Conservation (phyloP, 2,113 vertebrate species). For the Anolis carolinensis region DNA sequence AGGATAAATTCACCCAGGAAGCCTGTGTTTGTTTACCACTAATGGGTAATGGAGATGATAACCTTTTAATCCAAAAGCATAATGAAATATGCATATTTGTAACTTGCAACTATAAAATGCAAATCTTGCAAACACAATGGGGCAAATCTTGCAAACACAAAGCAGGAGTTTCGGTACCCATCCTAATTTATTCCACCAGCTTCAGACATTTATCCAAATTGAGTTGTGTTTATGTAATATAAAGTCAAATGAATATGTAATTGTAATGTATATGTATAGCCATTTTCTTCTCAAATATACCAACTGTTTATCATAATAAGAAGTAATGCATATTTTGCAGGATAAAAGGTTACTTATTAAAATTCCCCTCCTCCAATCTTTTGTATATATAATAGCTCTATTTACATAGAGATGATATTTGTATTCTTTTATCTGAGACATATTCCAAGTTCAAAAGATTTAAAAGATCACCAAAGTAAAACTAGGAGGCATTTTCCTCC, state of each 20-base stretch:
- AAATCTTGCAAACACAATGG: slow-evolving; percentile 72
- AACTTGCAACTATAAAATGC: slow-evolving; percentile 75
- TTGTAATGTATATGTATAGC: slow-evolving; percentile 76
- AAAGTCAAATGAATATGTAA: slow-evolving; percentile 77
- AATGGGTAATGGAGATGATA: slow-evolving; percentile 75
- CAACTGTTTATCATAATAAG: slow-evolving; percentile 77
- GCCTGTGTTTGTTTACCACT: slow-evolving; percentile 74
- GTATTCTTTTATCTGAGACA: slow-evolving; percentile 48
- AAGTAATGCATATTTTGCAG: slow-evolving; percentile 74
- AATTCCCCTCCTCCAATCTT: slow-evolving; percentile 62
- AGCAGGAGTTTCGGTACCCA: slow-evolving; percentile 61
- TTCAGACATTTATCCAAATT: slow-evolving; percentile 77
- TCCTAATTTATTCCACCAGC: slow-evolving; percentile 73
- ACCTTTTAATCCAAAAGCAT: slow-evolving; percentile 75
- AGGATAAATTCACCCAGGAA: slow-evolving; percentile 69
- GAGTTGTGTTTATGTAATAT: slow-evolving; percentile 73
- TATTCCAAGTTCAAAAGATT: slow-evolving; percentile 50
- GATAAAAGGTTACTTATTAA: slow-evolving; percentile 78
- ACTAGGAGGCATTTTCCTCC: slow-evolving; percentile 27
- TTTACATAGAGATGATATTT: slow-evolving; percentile 65
- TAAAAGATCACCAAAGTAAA: slow-evolving; percentile 61
- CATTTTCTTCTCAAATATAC: slow-evolving; percentile 74
- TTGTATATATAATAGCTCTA: slow-evolving; percentile 62
- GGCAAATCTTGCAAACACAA: slow-evolving; percentile 65
- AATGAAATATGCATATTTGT: slow-evolving; percentile 80